These are phyloP conservation scores for Natrix natrix DNA, from an alignment of 2,797 vertebrate species.

Conservation along the genomic window DNA sequence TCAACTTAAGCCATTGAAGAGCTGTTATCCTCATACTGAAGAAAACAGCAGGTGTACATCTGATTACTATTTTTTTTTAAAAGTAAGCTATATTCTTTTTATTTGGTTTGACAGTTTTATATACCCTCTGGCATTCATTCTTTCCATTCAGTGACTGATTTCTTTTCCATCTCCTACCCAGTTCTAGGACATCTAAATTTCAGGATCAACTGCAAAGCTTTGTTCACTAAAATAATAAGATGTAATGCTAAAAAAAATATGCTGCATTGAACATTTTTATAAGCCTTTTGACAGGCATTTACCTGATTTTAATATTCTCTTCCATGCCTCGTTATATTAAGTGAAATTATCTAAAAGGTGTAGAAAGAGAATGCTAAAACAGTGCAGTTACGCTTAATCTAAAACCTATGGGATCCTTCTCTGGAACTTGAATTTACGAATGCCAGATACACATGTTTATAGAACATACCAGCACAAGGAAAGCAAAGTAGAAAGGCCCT, in stretches of 20 bases:
- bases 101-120: constrained; percentile 28
- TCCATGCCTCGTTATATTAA: background rate
- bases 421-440: background rate
- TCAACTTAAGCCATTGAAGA: background rate
- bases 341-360: background rate
- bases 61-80: constrained; percentile 19
- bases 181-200: background rate
- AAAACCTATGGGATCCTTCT: background rate
- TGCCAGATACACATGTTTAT: background rate
- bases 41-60: constrained; percentile 4
- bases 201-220: constrained; percentile 12
- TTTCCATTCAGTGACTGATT: constrained; percentile 33
- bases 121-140: constrained; percentile 27
- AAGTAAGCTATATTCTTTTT: constrained; percentile 16
- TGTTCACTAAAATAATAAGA: constrained; percentile 22
- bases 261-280: background rate
- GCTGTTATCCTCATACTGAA: constrained; percentile 13
- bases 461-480: constrained; percentile 14
- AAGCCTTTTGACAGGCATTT: constrained; percentile 18
- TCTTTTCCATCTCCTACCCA: background rate
- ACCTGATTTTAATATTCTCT: constrained; percentile 34
- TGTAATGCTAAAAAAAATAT: constrained; percentile 3
- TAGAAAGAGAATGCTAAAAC: constrained; percentile 39
- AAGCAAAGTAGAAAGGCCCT: constrained; percentile 4
- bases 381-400: background rate